Conservation (phyloP, 2,888 invertebrate genomes). For the Cephonodes hylas region DNA sequence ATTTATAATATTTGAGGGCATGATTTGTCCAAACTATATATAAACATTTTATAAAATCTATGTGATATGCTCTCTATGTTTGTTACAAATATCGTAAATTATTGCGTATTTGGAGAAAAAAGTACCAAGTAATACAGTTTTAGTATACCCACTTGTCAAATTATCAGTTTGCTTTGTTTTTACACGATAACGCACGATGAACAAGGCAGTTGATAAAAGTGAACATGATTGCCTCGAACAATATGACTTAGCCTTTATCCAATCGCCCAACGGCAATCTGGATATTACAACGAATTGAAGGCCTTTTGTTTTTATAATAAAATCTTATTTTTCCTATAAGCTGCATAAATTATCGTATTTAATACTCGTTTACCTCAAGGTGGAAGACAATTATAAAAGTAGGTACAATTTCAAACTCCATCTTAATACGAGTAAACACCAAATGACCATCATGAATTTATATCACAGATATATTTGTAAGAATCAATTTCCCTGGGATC, state of each 20-base stretch:
- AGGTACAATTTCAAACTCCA: constrained; percentile 18
- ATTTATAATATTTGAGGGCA: not conserved
- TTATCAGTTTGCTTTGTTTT: not conserved
- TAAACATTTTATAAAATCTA: constrained; percentile 31
- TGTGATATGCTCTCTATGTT: constrained; percentile 28
- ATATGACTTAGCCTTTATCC: constrained; percentile 8
- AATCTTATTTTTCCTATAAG: not conserved
- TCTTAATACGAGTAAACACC: constrained; percentile 28
- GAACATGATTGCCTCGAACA: not conserved
- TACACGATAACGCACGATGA: not conserved
- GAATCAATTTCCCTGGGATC: not conserved
- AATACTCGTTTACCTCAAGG: constrained; percentile 9
- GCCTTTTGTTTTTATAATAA: not conserved
- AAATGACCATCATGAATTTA: constrained; percentile 38
- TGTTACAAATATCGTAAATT: not conserved
- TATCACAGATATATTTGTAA: constrained; percentile 47
- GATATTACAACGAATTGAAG: not conserved
- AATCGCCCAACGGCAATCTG: constrained; percentile 14
- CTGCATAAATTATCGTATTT: not conserved
- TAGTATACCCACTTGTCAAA: not conserved
- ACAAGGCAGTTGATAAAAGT: not conserved
- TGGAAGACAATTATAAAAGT: constrained; percentile 30
- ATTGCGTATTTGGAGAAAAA: constrained; percentile 23
- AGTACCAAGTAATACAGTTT: not conserved
- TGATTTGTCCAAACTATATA: constrained; percentile 34